phyloP scores from a whole-genome alignment of 2,113 vertebrate genomes.

The Pungitius pungitius region DNA sequence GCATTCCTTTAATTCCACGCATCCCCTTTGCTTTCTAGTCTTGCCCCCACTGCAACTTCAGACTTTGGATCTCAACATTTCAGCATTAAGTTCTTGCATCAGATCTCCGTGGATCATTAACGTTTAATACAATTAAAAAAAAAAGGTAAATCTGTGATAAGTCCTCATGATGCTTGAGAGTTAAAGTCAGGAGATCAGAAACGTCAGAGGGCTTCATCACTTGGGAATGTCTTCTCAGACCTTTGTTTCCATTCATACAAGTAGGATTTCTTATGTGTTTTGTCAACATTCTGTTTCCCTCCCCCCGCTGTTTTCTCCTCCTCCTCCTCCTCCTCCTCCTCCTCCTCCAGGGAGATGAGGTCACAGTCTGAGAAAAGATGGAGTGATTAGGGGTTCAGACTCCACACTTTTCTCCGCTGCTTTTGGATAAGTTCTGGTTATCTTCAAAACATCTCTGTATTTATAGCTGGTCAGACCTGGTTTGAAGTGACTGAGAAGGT shows the following conservation, averaged over 20 bases:
- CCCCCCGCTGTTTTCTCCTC: neutral
- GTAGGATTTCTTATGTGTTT: neutral
- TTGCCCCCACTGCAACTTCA: neutral
- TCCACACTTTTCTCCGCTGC: slow-evolving; percentile 31
- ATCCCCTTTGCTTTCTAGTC: neutral
- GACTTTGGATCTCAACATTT: neutral
- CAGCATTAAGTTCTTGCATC: no score
- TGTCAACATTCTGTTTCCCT: slow-evolving; percentile 12
- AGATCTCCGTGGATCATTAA: no score
- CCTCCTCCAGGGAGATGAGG: slow-evolving; percentile 70
- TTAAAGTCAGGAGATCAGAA: neutral
- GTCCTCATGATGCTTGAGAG: no score
- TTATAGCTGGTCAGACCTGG: slow-evolving; percentile 22
- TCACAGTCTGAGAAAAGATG: slow-evolving; percentile 72
- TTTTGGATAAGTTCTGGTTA: slow-evolving; percentile 45
- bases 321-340: neutral
- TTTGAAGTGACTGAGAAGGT: slow-evolving; percentile 8
- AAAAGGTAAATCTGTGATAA: no score
- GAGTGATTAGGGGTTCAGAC: slow-evolving; percentile 66
- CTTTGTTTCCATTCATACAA: neutral
- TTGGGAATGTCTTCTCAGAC: neutral
- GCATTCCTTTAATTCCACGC: neutral
- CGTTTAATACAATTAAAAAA: no score
- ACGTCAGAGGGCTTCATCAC: neutral
- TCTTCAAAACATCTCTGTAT: slow-evolving; percentile 35